Percentiles rank a stretch among this genome's conserved stretches.
phyloP scores from a whole-genome alignment of 2,888 invertebrate species.

The Pseudococcus jackbeardsleyi region DNA sequence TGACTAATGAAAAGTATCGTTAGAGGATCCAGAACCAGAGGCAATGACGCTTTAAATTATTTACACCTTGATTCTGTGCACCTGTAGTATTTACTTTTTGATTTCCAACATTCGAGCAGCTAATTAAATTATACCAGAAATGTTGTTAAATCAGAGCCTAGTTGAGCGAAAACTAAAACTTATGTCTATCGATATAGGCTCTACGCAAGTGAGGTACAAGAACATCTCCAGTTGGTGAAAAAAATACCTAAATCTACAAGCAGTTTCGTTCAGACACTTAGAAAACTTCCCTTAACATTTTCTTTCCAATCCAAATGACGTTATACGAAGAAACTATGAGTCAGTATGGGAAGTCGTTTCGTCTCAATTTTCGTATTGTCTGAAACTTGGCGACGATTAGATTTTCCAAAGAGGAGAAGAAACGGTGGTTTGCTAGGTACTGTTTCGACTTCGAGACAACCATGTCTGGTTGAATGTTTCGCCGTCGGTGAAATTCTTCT shows the following conservation, averaged over 20 bases:
- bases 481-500: background rate
- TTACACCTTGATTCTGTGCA: background rate
- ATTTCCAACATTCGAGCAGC: background rate
- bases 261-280: background rate
- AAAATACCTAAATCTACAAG: background rate
- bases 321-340: background rate
- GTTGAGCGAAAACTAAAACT: background rate
- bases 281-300: background rate
- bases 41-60: constrained; percentile 16
- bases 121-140: background rate
- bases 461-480: constrained; percentile 24
- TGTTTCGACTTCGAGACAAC: background rate
- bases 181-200: background rate
- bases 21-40: background rate
- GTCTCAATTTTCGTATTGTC: background rate
- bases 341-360: background rate
- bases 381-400: background rate
- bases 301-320: background rate
- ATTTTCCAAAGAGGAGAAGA: background rate
- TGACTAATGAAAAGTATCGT: background rate
- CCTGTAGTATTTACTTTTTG: background rate
- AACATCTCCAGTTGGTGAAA: no score
- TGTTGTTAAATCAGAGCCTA: background rate
- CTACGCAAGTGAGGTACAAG: background rate
- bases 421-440: no score